Evolutionary conservation across 2,888 invertebrate genomes (phyloP), one percentile per base, ranked within the genome.

Genomic region (Luperina nickerlii): DNA sequence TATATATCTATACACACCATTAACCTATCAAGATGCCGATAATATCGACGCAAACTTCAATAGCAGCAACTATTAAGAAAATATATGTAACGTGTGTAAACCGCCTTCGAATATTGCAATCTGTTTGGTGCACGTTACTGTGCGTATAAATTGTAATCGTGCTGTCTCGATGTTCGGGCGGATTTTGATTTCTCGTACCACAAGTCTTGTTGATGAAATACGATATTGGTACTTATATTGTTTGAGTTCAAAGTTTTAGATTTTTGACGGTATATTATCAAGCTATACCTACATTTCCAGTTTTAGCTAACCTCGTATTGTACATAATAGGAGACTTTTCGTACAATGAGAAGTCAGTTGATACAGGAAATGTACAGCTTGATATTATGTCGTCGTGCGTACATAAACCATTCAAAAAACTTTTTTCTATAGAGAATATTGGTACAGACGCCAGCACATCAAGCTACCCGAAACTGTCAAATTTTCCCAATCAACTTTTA

Each of bases 1-100:
- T 68, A 45, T 45, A 82, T 60, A 68, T 82, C 72, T 57, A 82
- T 86, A 68, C 27, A 62, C 78, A 65, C 74, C 48, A 78, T 78
- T 57, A 63, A 72, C 15, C 72, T n/a, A 57, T 66, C 68, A 66
- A 45, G 27, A 38, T 24, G 20, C 62, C 45, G 48, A 71, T 74
- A 68, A 83, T 69, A 83, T 78, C 27, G 62, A 71, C 27, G 32
- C 1, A 51, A 83, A 87, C 48, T 73, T 68, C 54, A 66, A 69
- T 69, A 66, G 48, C 60, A 86, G 38, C 32, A 48, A 24, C 71
- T 74, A 65, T 72, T 66, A 72, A 74, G 60, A 72, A 32, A 54
- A 83, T 68, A 38, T 76, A 71, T 65, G 45, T 63, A 67, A 62
- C 54, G 60, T 74, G 62, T 74, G 32, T 76, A 71, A 71, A 48